phyloP scores from a whole-genome alignment of 2,113 vertebrate species.

The Rana temporaria region DNA sequence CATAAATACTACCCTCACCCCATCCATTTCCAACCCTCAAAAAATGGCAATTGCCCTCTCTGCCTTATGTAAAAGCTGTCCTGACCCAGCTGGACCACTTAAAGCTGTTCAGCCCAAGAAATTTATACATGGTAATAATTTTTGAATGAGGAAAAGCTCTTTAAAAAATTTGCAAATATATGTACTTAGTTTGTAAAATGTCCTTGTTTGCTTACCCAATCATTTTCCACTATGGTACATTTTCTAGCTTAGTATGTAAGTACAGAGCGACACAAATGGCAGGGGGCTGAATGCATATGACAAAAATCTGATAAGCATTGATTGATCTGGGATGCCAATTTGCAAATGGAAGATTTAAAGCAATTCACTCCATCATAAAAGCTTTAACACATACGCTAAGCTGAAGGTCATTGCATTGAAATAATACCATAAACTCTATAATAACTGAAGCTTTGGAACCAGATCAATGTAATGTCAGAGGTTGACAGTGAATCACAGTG shows the following conservation, averaged over 20 bases:
- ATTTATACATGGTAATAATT: no score
- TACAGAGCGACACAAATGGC: not conserved
- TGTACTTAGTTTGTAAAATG: no score
- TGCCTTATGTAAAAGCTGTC: no score
- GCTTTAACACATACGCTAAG: not conserved
- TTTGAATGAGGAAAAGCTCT: no score
- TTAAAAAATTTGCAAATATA: no score
- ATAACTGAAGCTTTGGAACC: conserved; percentile 3
- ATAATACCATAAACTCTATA: conserved; percentile 17
- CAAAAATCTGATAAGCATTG: conserved; percentile 26
- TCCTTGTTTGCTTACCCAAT: no score
- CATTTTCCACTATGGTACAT: no score
- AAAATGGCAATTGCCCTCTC: no score
- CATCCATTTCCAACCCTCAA: no score
- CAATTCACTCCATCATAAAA: conserved; percentile 24
- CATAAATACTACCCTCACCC: no score
- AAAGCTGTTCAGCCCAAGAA: no score
- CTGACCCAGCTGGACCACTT: no score
- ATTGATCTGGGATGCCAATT: not conserved
- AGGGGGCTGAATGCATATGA: not conserved
- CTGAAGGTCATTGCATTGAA: conserved; percentile 6
- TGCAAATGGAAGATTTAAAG: conserved; percentile 1
- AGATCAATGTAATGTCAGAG: conserved; percentile 21
- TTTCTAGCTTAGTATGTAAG: not conserved
- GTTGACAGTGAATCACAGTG: not conserved